Evolutionary conservation across 2,888 invertebrate species (phyloP).

Genomic region (Nephrocerus scutellatus): DNA sequence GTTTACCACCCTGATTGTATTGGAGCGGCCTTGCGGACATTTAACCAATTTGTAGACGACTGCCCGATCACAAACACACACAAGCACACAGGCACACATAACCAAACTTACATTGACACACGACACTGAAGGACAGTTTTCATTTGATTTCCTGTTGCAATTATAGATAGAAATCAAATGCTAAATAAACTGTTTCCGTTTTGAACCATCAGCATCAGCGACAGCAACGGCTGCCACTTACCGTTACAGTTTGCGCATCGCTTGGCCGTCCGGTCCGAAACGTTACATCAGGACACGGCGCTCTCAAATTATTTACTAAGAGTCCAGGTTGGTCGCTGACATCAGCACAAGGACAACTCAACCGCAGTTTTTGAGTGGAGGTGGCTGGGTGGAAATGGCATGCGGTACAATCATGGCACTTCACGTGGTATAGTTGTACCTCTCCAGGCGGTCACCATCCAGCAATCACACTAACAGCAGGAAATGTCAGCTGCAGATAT

Average conservation of each 20-base stretch:
- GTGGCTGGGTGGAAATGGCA: too few relatives aligned
- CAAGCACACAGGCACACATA: too few relatives aligned
- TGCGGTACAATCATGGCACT: conserved; percentile 8
- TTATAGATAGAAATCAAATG: conserved; percentile 25
- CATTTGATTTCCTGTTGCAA: conserved; percentile 25
- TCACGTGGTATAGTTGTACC: too few relatives aligned
- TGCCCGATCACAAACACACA: conserved; percentile 2
- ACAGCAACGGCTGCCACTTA: neutral
- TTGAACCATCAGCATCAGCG: conserved; percentile 16
- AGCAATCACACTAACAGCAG: conserved; percentile 21
- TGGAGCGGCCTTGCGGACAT: too few relatives aligned
- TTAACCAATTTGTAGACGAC: too few relatives aligned
- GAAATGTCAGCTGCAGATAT: conserved; percentile 22
- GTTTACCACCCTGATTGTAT: too few relatives aligned
- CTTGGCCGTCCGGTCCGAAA: conserved; percentile 3
- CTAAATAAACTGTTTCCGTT: conserved; percentile 25
- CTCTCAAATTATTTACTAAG: conserved; percentile 20
- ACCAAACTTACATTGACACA: neutral
- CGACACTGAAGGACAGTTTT: conserved; percentile 16
- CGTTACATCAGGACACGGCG: neutral
- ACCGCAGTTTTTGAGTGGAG: too few relatives aligned
- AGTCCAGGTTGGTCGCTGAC: too few relatives aligned
- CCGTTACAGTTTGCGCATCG: neutral
- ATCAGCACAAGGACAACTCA: too few relatives aligned
- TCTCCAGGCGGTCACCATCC: too few relatives aligned